Conservation (phyloP, 2,113 vertebrate genomes). For the Paedocypris sp. region DNA sequence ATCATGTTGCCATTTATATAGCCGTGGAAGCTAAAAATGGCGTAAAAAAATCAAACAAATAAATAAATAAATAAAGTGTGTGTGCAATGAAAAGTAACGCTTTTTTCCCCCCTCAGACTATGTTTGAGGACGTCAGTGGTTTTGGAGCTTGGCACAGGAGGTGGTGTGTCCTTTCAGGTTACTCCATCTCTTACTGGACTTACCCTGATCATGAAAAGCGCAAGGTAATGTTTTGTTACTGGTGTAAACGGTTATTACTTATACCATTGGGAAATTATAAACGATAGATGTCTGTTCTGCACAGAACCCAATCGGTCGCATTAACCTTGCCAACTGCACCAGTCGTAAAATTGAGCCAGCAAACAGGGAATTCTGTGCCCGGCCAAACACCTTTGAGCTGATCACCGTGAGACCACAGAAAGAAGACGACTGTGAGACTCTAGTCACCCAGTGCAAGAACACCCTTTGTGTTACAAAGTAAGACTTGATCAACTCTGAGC, state of each 20-base stretch:
- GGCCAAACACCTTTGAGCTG: constrained; percentile 88
- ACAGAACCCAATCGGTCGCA: constrained; percentile 79
- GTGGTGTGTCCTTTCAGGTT: constrained; percentile 88
- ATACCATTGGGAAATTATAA: not conserved
- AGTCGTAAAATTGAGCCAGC: constrained; percentile 80
- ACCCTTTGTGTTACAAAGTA: constrained; percentile 94
- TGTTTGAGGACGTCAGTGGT: constrained; percentile 97
- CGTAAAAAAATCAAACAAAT: no score
- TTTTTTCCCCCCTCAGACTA: constrained; percentile 62
- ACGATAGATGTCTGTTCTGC: not conserved
- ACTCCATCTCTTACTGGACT: constrained; percentile 93
- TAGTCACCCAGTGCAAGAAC: constrained; percentile 85
- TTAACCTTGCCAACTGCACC: constrained; percentile 86
- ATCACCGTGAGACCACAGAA: constrained; percentile 83
- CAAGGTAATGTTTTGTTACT: constrained; percentile 66
- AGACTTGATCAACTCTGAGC: constrained; percentile 36
- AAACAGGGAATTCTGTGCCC: constrained; percentile 89
- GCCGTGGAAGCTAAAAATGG: no score
- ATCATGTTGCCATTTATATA: no score
- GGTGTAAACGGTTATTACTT: no score
- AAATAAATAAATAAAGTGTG: no score
- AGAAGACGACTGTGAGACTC: constrained; percentile 84
- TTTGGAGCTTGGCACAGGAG: constrained; percentile 94
- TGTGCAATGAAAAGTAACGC: not conserved
- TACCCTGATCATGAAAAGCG: constrained; percentile 91